Evolutionary conservation across 2,888 invertebrate species (phyloP), one percentile per base, ranked within the genome.

Genomic region (Ypsolopha sequella): DNA sequence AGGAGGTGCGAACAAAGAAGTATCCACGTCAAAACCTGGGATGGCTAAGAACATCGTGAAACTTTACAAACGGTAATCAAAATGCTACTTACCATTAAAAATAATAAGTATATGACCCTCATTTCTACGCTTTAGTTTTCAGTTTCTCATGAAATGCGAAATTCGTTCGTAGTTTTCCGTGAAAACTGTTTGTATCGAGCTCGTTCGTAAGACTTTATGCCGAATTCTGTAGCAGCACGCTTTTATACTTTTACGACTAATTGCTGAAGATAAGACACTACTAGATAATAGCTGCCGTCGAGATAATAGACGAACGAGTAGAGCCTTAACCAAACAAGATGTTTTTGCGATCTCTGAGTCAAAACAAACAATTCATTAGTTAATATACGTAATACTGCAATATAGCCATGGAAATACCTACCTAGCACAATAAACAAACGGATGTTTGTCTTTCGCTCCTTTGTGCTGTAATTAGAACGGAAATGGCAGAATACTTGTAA

Each of bases 271-370:
- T 85, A 86, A 85, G 68, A 65, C 66, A 62, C 4, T 24, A 24
- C 24, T 24, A 78, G 84, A 85, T 85, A 82, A 81, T 72, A 64
- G 64, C 70, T 73, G 60, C 71, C 73, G 66, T 62, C 62, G 64
- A 73, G 78, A 82, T 82, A 85, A 75, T 63, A 62, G 55, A 36
- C 57, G 55, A 61, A 58, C 59, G 58, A 57, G 62, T 62, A 65
- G 67, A 76, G 68, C 65, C 78, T 71, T 71, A 55, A 57, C 60
- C 73, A 84, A 84, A 85, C 80, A 80, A 59, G 63, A 68, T 81
- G 80, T 84, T 84, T 82, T 82, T 69, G 80, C 82, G 71, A 65
- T 60, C 66, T 65, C 71, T 85, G 86, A 85, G 68, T 86, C 84
- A 84, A 64, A 66, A 59, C 58, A 72, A 74, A 80, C 73, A 74